Base-by-base conservation (phyloP, 2,113 vertebrate genomes). In the Macaca mulatta region DNA sequence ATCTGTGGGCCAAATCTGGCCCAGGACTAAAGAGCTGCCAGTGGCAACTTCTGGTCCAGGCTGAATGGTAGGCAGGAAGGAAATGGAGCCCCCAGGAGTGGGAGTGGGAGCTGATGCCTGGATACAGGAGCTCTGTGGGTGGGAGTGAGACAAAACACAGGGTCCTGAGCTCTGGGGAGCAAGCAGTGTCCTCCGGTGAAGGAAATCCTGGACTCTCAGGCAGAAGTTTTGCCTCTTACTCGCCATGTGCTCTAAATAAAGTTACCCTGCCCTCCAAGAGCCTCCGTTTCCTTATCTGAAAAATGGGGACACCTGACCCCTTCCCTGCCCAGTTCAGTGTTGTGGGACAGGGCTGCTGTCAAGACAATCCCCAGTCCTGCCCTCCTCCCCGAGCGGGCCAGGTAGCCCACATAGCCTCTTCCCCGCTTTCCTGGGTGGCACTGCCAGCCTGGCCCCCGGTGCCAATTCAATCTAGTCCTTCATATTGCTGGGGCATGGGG, bases 371-470 rank as follows among this genome's bases (percentile, higher is more conserved):
- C 61, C 38, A n/a, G 84, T 27, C 30, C 48, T 70, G 81, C 10
- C 43, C 11, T 8, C 40, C 52, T 27, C 72, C 3, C 25, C 22
- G 17, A 9, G n/a, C 3, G n/a, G 48, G 57, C 59, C 52, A 80
- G 8, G 22, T 48, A 23, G 84, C 79, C 61, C 79, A 79, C 1
- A 2, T 48, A 40, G 67, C 59, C 77, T 74, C 67, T 57, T 77
- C 75, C 38, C 30, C 6, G 45, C 40, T 77, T 92, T 85, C 35
- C 69, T 27, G 57, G 50, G 64, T 72, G 87, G 83, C 18, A 55
- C 38, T 43, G 92, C 61, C 90, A 95, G 61, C 40, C 27, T 25
- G 89, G 90, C 61, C 83, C 84, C 87, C 86, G n/a, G 87, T 92
- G 97, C 94, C 81, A 43, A 27, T 59, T 90, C 32, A 30, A 0